Evolutionary conservation across 2,113 vertebrate species (phyloP).

Genomic region (Neogobius melanostomus): DNA sequence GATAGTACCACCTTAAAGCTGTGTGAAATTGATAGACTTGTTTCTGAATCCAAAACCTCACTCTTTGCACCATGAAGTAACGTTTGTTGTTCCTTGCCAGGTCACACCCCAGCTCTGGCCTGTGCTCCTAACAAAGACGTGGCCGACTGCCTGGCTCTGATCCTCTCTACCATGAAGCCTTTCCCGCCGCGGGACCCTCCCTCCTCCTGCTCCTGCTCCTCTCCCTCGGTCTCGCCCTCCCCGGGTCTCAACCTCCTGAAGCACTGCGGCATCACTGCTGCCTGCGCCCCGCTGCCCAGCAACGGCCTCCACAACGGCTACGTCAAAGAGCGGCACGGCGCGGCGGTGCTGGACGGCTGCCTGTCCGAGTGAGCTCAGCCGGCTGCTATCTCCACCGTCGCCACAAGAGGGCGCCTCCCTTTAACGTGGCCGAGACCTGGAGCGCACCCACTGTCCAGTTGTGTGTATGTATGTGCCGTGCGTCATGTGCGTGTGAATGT

Average conservation of each 20-base stretch:
- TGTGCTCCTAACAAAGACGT: conserved; percentile 99
- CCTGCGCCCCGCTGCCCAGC: conserved; percentile 78
- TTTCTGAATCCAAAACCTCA: background rate
- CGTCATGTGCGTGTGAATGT: conserved; percentile 61
- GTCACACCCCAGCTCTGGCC: conserved; percentile 96
- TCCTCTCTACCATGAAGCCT: conserved; percentile 99
- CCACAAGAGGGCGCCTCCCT: conserved; percentile 68
- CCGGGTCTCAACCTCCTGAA: conserved; percentile 92
- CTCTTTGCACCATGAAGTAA: background rate
- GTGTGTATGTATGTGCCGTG: conserved; percentile 65
- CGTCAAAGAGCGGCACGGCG: conserved; percentile 84
- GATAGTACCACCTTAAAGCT: background rate
- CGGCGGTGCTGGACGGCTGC: conserved; percentile 88
- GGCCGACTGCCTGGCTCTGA: conserved; percentile 98
- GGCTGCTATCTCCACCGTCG: conserved; percentile 63
- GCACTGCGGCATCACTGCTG: conserved; percentile 93
- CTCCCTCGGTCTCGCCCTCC: conserved; percentile 82
- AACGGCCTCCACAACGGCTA: conserved; percentile 87
- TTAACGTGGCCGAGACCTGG: conserved; percentile 73
- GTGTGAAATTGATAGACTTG: background rate
- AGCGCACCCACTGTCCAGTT: conserved; percentile 72
- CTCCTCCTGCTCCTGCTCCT: conserved; percentile 76
- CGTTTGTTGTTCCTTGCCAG: conserved; percentile 47
- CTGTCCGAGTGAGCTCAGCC: conserved; percentile 86
- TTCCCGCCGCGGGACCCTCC: conserved; percentile 91